Evolutionary conservation across 2,113 vertebrate species (phyloP).

Genomic region (Anas platyrhynchos): DNA sequence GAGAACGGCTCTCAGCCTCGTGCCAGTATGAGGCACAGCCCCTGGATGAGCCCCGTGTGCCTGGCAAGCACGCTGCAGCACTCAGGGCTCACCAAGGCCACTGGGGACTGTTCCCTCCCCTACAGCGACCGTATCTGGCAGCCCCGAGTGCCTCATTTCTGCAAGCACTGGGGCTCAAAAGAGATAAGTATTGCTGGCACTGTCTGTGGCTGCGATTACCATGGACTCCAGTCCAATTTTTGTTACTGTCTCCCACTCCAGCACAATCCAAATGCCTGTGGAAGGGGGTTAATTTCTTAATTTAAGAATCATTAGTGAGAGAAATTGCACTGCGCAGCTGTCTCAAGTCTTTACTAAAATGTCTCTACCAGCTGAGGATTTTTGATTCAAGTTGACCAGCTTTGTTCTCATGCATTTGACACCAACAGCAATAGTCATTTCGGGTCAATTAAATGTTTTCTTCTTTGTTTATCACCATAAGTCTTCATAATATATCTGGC

Average conservation of each 20-base stretch:
- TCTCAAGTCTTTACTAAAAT: conserved; percentile 47
- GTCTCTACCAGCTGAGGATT: conserved; percentile 25
- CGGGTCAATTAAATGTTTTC: conserved; percentile 64
- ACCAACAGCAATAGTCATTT: conserved; percentile 38
- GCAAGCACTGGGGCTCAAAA: neutral
- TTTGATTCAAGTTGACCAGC: conserved; percentile 49
- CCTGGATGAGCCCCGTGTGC: neutral
- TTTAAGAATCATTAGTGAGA: conserved; percentile 72
- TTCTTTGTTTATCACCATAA: conserved; percentile 53
- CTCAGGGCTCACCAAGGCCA: neutral
- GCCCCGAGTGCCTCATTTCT: neutral
- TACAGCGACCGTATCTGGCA: neutral
- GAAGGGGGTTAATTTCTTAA: conserved; percentile 71
- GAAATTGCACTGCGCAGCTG: conserved; percentile 60
- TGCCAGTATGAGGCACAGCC: neutral
- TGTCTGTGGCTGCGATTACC: neutral
- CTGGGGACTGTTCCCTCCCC: neutral
- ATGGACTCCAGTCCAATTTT: conserved; percentile 31
- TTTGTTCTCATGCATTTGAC: conserved; percentile 24
- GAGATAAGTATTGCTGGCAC: neutral
- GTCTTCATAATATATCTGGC: conserved; percentile 38
- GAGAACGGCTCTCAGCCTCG: neutral
- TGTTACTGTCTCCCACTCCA: conserved; percentile 54
- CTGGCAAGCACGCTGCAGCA: neutral
- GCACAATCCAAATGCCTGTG: conserved; percentile 35